Evolutionary conservation across 92 coral and sea anemone genomes (phyloP).

Genomic region (Chrysogorgia sp.): DNA sequence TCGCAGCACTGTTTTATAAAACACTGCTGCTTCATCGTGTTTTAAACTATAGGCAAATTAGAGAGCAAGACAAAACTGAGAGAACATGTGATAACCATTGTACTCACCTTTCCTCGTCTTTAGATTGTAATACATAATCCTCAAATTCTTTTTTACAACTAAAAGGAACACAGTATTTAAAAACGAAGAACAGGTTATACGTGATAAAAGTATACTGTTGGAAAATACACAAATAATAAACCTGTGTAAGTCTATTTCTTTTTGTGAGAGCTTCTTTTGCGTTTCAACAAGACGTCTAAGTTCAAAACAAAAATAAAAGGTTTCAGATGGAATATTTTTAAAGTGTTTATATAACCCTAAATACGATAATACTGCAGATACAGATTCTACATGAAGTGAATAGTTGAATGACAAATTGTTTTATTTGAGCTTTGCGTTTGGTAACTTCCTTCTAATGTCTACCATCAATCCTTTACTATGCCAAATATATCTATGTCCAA

Average conservation of each 20-base stretch:
- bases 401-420: too few species aligned
- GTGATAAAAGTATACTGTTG: neutral
- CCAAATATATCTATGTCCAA: too few species aligned
- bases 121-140: neutral
- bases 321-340: neutral
- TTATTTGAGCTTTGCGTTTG: too few species aligned
- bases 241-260: conserved; percentile 76
- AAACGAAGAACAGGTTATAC: neutral
- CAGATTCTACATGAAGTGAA: too few species aligned
- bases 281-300: conserved; percentile 85
- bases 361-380: too few species aligned
- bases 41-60: too few species aligned
- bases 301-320: neutral
- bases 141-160: conserved; percentile 23
- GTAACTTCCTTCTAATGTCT: too few species aligned
- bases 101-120: conserved; percentile 35
- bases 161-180: neutral
- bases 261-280: conserved; percentile 80
- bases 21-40: too few species aligned
- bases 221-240: conserved; percentile 18
- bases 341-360: neutral
- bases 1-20: too few species aligned
- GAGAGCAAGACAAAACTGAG: neutral
- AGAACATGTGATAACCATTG: neutral
- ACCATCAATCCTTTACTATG: too few species aligned